A percentile compares a stretch with the other conserved stretches of the same genome.
phyloP scores from a whole-genome alignment of 2,797 vertebrate genomes.

The Enteromius fasciolatus region DNA sequence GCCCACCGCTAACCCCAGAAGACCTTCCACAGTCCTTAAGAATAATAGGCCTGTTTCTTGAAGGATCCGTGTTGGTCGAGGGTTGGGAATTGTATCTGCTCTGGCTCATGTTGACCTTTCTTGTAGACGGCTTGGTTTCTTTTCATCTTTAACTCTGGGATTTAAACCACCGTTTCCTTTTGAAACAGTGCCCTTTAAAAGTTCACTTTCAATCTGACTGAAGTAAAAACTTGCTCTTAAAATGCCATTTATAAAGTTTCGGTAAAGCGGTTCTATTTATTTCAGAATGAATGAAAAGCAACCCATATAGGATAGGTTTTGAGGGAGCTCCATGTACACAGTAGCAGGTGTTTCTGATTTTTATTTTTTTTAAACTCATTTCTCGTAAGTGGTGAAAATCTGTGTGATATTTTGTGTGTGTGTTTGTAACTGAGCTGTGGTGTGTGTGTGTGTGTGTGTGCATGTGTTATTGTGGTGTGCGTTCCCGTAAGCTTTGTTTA shows the following conservation, averaged over 20 bases:
- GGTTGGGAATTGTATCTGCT: neutral
- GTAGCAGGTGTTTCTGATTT: neutral
- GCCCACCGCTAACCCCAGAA: conserved; percentile 25
- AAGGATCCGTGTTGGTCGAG: neutral
- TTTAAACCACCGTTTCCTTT: neutral
- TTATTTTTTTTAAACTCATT: neutral
- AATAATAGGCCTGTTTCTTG: conserved; percentile 6
- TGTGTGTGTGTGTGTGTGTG: conserved; percentile 19
- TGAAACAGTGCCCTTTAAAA: neutral
- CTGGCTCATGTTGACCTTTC: conserved; percentile 3
- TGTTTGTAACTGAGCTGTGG: neutral
- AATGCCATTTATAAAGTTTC: neutral
- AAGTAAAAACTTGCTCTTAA: neutral
- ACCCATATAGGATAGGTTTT: neutral
- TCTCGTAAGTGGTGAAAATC: neutral
- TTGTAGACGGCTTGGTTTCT: neutral
- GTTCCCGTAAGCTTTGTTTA: conserved; percentile 18
- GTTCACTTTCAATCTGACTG: neutral
- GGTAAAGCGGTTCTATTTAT: neutral
- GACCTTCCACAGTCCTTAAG: conserved; percentile 23
- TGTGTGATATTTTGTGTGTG: neutral
- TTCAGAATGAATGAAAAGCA: neutral
- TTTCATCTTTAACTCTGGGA: neutral
- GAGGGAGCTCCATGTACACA: neutral
- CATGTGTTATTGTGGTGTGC: conserved; percentile 10